Evolutionary conservation across 2,797 vertebrate species (phyloP).

Genomic region (Limosa lapponica): DNA sequence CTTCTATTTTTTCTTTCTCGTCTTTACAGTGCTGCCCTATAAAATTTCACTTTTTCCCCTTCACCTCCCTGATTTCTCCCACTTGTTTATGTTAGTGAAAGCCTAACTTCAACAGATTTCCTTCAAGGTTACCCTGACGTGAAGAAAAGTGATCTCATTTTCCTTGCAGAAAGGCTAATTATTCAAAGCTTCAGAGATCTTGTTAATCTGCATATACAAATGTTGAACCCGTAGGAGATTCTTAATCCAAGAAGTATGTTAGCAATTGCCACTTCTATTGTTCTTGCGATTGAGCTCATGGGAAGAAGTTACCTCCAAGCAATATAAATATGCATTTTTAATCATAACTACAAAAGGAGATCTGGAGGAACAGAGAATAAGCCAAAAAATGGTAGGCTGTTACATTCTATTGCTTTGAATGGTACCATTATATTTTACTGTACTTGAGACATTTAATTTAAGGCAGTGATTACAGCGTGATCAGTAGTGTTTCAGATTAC

Average conservation of each 20-base stretch:
- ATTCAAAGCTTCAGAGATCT: constrained; percentile 1
- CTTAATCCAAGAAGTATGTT: not conserved
- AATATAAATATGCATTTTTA: constrained; percentile 7
- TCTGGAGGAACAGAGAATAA: not conserved
- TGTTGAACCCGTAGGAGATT: not conserved
- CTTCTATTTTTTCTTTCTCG: not conserved
- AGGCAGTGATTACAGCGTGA: constrained; percentile 2
- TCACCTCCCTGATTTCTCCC: not conserved
- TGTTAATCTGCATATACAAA: not conserved
- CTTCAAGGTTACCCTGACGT: not conserved
- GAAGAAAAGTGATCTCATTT: not conserved
- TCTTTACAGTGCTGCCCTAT: not conserved
- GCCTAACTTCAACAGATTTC: not conserved
- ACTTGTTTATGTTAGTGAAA: not conserved
- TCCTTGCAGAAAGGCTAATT: not conserved
- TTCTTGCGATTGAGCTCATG: not conserved
- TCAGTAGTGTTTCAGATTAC: not conserved
- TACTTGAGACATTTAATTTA: not conserved
- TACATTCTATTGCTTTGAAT: not conserved
- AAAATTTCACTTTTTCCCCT: accelerated
- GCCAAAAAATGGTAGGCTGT: not conserved
- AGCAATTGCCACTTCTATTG: not conserved
- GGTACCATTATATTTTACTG: not conserved
- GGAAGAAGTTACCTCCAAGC: not conserved
- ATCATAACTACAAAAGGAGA: not conserved